These are phyloP conservation scores for Amblyteles armatorius DNA, from an alignment of 2,888 invertebrate genomes.

Conservation along the genomic window DNA sequence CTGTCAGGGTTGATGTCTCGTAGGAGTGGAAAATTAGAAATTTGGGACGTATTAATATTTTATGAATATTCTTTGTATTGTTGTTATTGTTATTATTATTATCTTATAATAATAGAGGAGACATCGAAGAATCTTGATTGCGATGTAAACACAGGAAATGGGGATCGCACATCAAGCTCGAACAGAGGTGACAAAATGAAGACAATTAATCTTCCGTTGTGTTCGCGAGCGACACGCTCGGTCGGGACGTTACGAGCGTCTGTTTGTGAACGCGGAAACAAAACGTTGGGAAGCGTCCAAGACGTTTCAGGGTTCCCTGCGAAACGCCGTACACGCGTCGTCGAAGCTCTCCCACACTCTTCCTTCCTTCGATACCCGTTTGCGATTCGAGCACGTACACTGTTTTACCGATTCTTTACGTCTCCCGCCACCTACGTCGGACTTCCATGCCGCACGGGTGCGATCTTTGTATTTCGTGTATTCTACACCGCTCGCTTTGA, in stretches of 20 bases:
- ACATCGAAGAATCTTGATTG: background rate
- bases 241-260: constrained; percentile 9
- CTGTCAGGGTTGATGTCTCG: background rate
- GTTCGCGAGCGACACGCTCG: constrained; percentile 42
- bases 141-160: background rate
- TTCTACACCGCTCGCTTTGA: background rate
- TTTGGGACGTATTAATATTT: background rate
- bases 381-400: constrained; percentile 8
- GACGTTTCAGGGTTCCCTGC: constrained; percentile 58
- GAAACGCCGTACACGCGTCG: constrained; percentile 38
- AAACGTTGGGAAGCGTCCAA: constrained; percentile 61
- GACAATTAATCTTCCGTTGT: constrained; percentile 5
- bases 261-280: constrained; percentile 62
- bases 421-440: background rate
- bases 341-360: constrained; percentile 46
- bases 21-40: background rate
- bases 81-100: background rate
- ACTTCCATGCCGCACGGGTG: background rate
- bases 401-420: constrained; percentile 9
- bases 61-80: background rate
- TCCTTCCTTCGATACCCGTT: constrained; percentile 35
- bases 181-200: constrained; percentile 16
- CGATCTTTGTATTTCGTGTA: background rate
- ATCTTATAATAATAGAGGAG: background rate
- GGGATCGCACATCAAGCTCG: background rate